These are phyloP conservation scores for Chaetorhynchus papuensis DNA, from an alignment of 2,113 vertebrate species.

Conservation along the genomic window DNA sequence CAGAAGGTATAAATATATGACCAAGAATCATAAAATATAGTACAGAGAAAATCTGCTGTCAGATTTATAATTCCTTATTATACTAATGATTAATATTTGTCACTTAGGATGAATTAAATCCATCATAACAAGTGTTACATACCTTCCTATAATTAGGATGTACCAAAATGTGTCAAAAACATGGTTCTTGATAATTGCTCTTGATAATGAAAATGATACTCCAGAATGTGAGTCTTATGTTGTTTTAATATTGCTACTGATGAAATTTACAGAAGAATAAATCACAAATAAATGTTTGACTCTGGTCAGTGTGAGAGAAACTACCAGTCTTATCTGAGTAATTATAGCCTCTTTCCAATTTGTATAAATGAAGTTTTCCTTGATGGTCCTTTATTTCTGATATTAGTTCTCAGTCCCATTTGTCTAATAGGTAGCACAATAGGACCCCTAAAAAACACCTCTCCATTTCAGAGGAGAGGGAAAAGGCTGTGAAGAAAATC, in stretches of 20 bases:
- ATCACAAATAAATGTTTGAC: background rate
- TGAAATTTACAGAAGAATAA: background rate
- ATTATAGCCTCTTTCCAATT: background rate
- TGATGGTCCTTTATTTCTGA: background rate
- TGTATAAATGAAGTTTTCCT: background rate
- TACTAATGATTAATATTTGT: background rate
- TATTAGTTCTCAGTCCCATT: background rate
- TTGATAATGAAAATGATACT: constrained; percentile 12
- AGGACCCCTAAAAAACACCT: background rate
- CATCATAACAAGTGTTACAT: background rate
- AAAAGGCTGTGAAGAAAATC: background rate
- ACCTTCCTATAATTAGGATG: constrained; percentile 16
- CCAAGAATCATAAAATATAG: background rate
- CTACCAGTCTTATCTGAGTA: background rate
- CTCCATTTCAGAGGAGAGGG: background rate
- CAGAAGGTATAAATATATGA: background rate
- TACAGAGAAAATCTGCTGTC: background rate
- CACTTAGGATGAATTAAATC: background rate
- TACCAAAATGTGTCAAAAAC: background rate
- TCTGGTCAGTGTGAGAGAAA: background rate
- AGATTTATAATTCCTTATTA: constrained; percentile 7
- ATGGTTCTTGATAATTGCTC: background rate
- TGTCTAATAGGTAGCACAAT: background rate
- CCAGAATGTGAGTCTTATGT: background rate
- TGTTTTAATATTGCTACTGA: background rate